Base-by-base conservation (phyloP, 2,797 vertebrate species). In the Setipinna tenuifilis region DNA sequence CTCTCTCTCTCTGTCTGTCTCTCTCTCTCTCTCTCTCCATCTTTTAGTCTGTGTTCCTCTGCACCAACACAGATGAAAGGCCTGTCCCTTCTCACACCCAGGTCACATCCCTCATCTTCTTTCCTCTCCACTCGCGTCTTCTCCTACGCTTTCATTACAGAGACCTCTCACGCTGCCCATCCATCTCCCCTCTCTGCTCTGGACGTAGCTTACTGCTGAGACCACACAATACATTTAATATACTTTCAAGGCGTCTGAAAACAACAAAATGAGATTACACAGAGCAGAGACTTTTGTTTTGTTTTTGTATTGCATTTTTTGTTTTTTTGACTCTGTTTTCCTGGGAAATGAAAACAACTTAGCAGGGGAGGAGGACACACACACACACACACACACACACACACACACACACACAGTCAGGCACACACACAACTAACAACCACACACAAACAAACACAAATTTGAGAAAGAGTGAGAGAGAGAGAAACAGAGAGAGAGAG, bases 241-340 rank as follows among this genome's bases (percentile, higher is more conserved):
- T 83, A 86, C 82, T 90, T 91, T 88, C 81, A 61, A 90, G 86
- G 84, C 85, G 35, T 86, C n/a, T 90, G 85, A 86, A 83, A 85
- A 59, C 35, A 86, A 59, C 31, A 89, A 90, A 91, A 90, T 86
- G 59, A 71, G 46, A 91, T 92, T 88, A 86, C 54, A 65, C 41
- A 48, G 58, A 83, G 31, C 31, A 78, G 65, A 83, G 41, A 68
- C 16, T 19, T 85, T n/a, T 21, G 50, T 82, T 82, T 25, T 7
- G 65, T 82, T 86, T 81, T 41, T n/a, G 11, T 62, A 48, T 28
- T 23, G 1, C 44, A 17, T 61, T 28, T 23, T 62, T 81, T 21
- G 81, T 14, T 61, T 23, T 62, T 25, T 28, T 28, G 3, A 14
- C 23, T 25, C 62, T 16, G 50, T 75, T 6, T 35, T 14, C 5